Conservation (phyloP, 2,113 vertebrate genomes). For the Sapajus apella region DNA sequence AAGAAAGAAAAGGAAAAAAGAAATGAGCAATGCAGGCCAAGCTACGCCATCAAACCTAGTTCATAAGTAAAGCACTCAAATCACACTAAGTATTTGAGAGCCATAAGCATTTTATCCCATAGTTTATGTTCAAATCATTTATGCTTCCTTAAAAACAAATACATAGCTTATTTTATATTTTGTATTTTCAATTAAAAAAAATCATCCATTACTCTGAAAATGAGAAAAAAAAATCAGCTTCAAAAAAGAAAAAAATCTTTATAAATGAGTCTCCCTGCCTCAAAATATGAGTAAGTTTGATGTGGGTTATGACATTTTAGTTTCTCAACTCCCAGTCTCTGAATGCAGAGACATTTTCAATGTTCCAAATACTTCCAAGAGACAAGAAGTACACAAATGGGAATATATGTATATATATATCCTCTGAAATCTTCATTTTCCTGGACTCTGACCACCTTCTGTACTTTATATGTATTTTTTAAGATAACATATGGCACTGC, state of each 20-base stretch:
- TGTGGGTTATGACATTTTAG: background rate
- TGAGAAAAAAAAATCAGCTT: background rate
- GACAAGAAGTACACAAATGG: background rate
- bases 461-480: no score
- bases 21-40: accelerated
- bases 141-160: background rate
- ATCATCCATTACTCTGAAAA: background rate
- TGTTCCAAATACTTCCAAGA: background rate
- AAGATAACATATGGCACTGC: background rate
- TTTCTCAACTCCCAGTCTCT: background rate
- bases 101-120: background rate
- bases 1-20: background rate
- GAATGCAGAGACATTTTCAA: background rate
- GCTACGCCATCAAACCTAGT: no score
- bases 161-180: background rate
- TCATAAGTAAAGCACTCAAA: background rate
- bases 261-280: background rate
- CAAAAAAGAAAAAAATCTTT: background rate
- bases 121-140: background rate
- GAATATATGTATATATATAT: background rate
- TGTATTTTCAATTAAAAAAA: background rate
- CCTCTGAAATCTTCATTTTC: no score
- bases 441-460: no score
- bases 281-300: background rate
- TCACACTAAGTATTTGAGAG: background rate